These are phyloP conservation scores for Pilophorus perplexus DNA, from an alignment of 2,888 invertebrate species.

Conservation along the genomic window DNA sequence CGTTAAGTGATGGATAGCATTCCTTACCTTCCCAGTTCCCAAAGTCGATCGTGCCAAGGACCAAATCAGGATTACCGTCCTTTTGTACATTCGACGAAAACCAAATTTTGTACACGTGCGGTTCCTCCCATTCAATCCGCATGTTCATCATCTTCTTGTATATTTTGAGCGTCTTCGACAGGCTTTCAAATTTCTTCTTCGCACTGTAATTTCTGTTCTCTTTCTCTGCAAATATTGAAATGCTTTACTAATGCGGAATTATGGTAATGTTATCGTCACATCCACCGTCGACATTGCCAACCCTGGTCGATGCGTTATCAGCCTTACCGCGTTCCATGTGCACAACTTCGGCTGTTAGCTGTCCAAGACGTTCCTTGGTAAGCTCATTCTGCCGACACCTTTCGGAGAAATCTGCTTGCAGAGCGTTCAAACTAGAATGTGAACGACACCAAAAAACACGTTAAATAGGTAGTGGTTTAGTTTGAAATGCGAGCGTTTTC, in stretches of 20 bases:
- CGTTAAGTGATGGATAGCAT: too few species aligned
- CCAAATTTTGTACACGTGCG: neutral
- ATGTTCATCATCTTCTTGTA: constrained; percentile 12
- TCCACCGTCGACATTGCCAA: neutral
- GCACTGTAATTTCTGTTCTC: neutral
- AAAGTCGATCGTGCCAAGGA: neutral
- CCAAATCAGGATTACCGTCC: neutral
- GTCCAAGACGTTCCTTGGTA: neutral
- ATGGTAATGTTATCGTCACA: neutral
- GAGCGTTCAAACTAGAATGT: too few species aligned
- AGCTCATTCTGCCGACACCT: too few species aligned
- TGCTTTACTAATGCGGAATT: neutral
- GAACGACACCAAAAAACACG: too few species aligned
- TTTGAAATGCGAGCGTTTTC: too few species aligned
- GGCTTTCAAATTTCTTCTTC: neutral
- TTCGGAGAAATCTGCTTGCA: too few species aligned
- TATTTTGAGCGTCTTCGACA: neutral
- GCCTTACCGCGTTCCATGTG: neutral
- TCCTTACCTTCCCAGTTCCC: constrained; percentile 15
- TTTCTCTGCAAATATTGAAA: constrained; percentile 11
- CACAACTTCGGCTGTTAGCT: neutral
- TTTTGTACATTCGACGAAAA: neutral
- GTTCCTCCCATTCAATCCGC: neutral
- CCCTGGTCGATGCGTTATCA: neutral
- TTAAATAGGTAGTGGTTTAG: too few species aligned